A percentile compares a stretch with the other conserved stretches of the same genome.
Evolutionary conservation across 2,797 vertebrate genomes (phyloP).

Genomic region (Aulostomus chinensis): DNA sequence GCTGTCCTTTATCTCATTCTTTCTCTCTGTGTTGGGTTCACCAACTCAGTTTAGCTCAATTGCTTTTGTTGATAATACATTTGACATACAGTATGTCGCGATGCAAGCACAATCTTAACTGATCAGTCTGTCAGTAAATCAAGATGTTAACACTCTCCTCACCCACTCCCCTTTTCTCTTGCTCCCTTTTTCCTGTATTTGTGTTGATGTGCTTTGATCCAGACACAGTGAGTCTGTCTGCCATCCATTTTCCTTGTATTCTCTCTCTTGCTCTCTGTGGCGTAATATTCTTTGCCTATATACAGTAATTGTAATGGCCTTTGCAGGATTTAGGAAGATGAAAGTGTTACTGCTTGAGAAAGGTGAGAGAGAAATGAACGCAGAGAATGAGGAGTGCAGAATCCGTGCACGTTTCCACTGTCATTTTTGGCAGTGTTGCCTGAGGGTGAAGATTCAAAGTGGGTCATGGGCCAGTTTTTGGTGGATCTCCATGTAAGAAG

Average conservation of each 20-base stretch:
- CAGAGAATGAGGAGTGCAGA: conserved; percentile 15
- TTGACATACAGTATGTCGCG: conserved; percentile 49
- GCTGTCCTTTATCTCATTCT: conserved; percentile 10
- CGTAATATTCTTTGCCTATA: conserved; percentile 13
- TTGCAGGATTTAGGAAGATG: conserved; percentile 22
- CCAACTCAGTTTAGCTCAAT: conserved; percentile 34
- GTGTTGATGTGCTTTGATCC: conserved; percentile 16
- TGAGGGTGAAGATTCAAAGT: conserved; percentile 43
- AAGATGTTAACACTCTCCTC: conserved; percentile 21
- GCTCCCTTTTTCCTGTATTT: conserved; percentile 8
- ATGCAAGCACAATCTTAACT: conserved; percentile 20
- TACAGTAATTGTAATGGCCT: conserved; percentile 20
- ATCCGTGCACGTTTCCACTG: conserved; percentile 22
- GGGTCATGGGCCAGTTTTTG: conserved; percentile 40
- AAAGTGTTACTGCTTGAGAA: too few relatives aligned
- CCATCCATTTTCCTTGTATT: conserved; percentile 2
- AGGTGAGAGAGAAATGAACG: too few relatives aligned
- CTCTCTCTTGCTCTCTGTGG: not conserved
- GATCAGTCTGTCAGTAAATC: conserved; percentile 50
- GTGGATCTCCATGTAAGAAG: conserved; percentile 19
- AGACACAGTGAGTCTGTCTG: not conserved
- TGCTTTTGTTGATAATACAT: conserved; percentile 49
- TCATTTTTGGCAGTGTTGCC: conserved; percentile 20
- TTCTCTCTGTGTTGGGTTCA: conserved; percentile 15
- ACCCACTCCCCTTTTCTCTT: not conserved